These are phyloP conservation scores for Sandelia bainsii DNA, from an alignment of 2,797 vertebrate species.

Conservation along the genomic window DNA sequence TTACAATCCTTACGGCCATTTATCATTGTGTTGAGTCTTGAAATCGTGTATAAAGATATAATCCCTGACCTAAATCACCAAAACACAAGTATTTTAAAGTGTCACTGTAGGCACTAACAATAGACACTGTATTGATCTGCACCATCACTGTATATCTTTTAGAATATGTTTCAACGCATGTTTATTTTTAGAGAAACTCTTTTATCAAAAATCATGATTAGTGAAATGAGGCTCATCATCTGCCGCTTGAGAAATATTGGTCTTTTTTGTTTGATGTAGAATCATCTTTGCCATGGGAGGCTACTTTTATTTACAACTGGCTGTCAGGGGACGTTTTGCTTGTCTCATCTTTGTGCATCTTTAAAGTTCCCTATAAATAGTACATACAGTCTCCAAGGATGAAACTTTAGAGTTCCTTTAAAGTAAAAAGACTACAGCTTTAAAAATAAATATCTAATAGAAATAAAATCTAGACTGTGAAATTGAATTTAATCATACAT, in stretches of 20 bases:
- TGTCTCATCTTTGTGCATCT: conserved; percentile 64
- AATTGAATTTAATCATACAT: background rate
- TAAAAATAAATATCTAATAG: too few relatives aligned
- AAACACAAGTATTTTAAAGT: background rate
- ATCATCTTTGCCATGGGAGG: conserved; percentile 62
- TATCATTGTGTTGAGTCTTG: conserved; percentile 39
- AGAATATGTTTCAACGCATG: background rate
- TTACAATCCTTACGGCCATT: conserved; percentile 43
- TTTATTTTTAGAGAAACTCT: conserved; percentile 77
- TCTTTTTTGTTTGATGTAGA: conserved; percentile 73
- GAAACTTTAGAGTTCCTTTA: conserved; percentile 48
- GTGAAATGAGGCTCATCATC: conserved; percentile 71
- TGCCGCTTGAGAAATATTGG: conserved; percentile 76
- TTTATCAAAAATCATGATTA: conserved; percentile 79
- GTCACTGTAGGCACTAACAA: background rate
- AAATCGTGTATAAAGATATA: conserved; percentile 8
- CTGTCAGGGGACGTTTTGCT: conserved; percentile 72
- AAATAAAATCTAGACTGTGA: conserved; percentile 20
- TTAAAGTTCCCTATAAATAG: conserved; percentile 76
- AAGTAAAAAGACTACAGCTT: conserved; percentile 52
- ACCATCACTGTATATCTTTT: background rate
- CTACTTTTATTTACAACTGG: conserved; percentile 78
- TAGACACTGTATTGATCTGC: background rate
- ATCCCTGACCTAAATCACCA: conserved; percentile 1
- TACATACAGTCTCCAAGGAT: conserved; percentile 48